Conservation (phyloP, 2,113 vertebrate genomes). For the rat (Rattus norvegicus) region DNA sequence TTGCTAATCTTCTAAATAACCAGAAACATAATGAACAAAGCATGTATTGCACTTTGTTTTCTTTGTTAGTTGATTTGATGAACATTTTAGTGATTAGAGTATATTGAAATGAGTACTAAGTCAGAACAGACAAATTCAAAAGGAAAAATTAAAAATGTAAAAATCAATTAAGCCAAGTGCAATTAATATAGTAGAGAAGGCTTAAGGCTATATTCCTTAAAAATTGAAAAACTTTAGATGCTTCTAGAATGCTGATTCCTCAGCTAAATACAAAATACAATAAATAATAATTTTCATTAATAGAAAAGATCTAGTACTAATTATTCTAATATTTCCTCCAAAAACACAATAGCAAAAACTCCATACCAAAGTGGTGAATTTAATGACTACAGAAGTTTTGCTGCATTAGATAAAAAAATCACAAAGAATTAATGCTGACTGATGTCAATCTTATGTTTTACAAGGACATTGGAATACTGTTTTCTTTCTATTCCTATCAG, state of each 20-base stretch:
- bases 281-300: neutral
- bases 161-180: neutral
- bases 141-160: neutral
- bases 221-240: neutral
- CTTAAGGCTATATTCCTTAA: neutral
- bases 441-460: neutral
- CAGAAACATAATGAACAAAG: neutral
- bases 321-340: neutral
- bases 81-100: neutral
- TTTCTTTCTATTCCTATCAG: neutral
- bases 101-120: neutral
- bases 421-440: neutral
- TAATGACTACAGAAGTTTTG: neutral
- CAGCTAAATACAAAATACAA: neutral
- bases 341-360: neutral
- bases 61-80: neutral
- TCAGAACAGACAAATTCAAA: neutral
- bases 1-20: neutral
- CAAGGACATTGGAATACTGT: neutral
- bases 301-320: neutral
- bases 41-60: neutral
- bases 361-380: neutral
- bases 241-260: neutral
- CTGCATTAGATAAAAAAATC: neutral
- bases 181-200: slow-evolving; percentile 12